A percentile compares a stretch with the other conserved stretches of the same genome.
Evolutionary conservation across 2,888 invertebrate genomes (phyloP).

Genomic region (Volucella bombylans): DNA sequence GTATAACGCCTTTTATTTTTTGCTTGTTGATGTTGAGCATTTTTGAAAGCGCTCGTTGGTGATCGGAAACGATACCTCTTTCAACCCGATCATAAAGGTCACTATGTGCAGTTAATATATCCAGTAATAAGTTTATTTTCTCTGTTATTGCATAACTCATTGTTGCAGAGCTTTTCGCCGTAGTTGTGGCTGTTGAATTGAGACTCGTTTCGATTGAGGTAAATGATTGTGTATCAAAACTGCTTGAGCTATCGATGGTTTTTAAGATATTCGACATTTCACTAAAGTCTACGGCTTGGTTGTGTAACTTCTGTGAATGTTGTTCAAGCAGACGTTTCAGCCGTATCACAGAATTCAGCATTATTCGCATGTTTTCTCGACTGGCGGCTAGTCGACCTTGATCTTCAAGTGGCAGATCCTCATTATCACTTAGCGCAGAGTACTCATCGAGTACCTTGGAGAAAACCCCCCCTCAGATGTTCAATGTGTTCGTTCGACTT

Average conservation of each 20-base stretch:
- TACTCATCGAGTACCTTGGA: constrained; percentile 75
- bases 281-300: constrained; percentile 74
- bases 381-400: no score
- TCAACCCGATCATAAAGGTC: constrained; percentile 86
- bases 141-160: constrained; percentile 74
- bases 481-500: constrained; percentile 75
- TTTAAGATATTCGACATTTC: constrained; percentile 75
- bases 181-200: constrained; percentile 70
- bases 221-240: constrained; percentile 72
- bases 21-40: constrained; percentile 86
- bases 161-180: constrained; percentile 70
- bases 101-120: constrained; percentile 74
- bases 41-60: no score
- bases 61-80: constrained; percentile 85
- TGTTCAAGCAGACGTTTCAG: constrained; percentile 75
- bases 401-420: constrained; percentile 74
- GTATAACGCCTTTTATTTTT: constrained; percentile 86
- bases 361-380: constrained; percentile 73
- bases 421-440: constrained; percentile 74
- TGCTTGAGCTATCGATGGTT: constrained; percentile 57
- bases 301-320: constrained; percentile 72
- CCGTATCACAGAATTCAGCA: constrained; percentile 75
- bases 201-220: constrained; percentile 72
- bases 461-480: constrained; percentile 72
- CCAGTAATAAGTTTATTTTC: constrained; percentile 74